Evolutionary conservation across 2,888 invertebrate genomes (phyloP).

Genomic region (Heliconius ismenius): DNA sequence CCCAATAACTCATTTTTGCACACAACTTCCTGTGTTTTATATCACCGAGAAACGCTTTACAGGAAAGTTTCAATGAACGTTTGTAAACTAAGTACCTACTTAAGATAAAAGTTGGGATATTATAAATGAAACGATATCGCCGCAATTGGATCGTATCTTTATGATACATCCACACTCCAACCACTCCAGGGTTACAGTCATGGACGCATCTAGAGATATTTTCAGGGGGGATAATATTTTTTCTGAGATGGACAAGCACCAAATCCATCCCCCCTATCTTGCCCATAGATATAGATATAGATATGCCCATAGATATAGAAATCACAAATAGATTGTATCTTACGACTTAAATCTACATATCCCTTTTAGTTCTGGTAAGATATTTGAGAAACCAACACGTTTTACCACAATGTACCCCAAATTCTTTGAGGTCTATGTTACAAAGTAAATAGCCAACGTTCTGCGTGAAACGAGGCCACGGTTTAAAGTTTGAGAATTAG

Average conservation of each 20-base stretch:
- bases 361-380: neutral
- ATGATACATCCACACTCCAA: neutral
- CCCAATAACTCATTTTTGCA: conserved; percentile 1
- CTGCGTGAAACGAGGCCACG: neutral
- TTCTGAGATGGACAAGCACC: too few species aligned
- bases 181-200: neutral
- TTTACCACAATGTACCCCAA: neutral
- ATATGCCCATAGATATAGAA: neutral
- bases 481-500: neutral
- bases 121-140: neutral
- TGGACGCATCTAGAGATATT: too few species aligned
- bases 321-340: neutral
- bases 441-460: neutral
- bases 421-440: neutral
- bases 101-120: conserved; percentile 22
- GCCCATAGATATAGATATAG: neutral
- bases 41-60: neutral
- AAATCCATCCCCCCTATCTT: too few species aligned
- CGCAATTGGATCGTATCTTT: conserved; percentile 9
- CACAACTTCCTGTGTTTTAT: conserved; percentile 7
- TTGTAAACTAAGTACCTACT: conserved; percentile 25
- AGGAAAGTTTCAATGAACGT: conserved; percentile 22
- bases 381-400: neutral
- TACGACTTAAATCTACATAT: neutral
- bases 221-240: too few species aligned